phyloP scores from a whole-genome alignment of 2,797 vertebrate species.

The Gambusia yucatana region DNA sequence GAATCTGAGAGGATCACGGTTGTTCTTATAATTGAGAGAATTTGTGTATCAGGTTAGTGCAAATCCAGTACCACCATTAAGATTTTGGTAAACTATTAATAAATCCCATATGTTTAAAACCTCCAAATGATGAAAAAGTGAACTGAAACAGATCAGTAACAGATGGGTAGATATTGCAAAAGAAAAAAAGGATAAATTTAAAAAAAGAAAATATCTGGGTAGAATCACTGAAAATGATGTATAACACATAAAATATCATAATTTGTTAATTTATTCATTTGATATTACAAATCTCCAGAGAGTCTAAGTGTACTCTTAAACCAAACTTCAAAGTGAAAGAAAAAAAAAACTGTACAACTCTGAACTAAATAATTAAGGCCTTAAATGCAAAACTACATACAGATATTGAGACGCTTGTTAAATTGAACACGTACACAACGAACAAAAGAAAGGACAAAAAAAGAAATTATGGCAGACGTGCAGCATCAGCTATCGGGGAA shows the following conservation, averaged over 20 bases:
- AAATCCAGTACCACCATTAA: background rate
- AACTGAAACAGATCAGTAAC: background rate
- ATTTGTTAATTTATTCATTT: background rate
- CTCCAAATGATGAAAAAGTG: background rate
- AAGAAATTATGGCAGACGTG: slow-evolving; percentile 23
- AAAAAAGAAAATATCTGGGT: background rate
- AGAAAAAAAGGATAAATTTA: background rate
- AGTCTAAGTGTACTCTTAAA: background rate
- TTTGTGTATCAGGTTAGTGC: slow-evolving; percentile 3
- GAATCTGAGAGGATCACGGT: slow-evolving; percentile 21
- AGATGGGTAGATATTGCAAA: background rate
- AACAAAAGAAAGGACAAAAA: slow-evolving; percentile 23
- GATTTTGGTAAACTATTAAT: background rate
- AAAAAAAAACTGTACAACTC: background rate
- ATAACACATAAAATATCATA: background rate
- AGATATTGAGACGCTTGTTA: slow-evolving; percentile 1
- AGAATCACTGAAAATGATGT: background rate
- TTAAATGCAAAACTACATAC: background rate
- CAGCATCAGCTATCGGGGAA: slow-evolving; percentile 41
- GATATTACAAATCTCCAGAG: background rate
- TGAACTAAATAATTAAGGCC: slow-evolving; percentile 2
- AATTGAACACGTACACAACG: slow-evolving; percentile 20
- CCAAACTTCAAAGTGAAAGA: background rate
- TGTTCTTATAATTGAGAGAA: slow-evolving; percentile 1
- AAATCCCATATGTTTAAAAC: background rate